These are phyloP conservation scores for Pelosia muscerda DNA, from an alignment of 2,888 invertebrate species.

Conservation along the genomic window DNA sequence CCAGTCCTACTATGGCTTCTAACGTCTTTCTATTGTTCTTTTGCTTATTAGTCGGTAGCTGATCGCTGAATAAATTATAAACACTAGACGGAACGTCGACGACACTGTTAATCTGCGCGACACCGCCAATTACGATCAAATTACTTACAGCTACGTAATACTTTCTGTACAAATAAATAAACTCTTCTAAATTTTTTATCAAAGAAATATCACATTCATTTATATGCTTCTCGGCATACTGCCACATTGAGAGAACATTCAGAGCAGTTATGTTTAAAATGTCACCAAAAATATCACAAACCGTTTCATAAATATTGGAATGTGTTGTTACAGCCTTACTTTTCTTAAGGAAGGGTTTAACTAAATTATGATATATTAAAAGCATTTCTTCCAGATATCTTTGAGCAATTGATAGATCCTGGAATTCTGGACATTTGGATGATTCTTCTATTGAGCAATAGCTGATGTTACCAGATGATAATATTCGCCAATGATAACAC, in stretches of 20 bases:
- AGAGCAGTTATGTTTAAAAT: slow-evolving; percentile 89
- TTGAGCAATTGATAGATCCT: slow-evolving; percentile 88
- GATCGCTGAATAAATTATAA: slow-evolving; percentile 86
- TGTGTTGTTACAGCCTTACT: slow-evolving; percentile 84
- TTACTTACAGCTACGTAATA: slow-evolving; percentile 91
- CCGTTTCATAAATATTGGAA: slow-evolving; percentile 88
- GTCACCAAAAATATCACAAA: slow-evolving; percentile 90
- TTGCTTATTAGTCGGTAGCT: slow-evolving; percentile 84
- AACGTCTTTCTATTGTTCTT: slow-evolving; percentile 85
- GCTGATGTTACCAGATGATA: slow-evolving; percentile 81
- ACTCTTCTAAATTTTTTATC: slow-evolving; percentile 90
- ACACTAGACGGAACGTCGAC: slow-evolving; percentile 88
- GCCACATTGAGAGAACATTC: slow-evolving; percentile 90
- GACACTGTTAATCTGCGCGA: slow-evolving; percentile 88
- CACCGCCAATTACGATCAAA: slow-evolving; percentile 91
- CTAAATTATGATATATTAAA: slow-evolving; percentile 87
- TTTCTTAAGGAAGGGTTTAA: slow-evolving; percentile 89
- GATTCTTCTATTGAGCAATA: slow-evolving; percentile 80
- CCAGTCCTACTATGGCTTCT: slow-evolving; percentile 87
- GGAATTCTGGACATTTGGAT: slow-evolving; percentile 76
- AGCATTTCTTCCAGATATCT: slow-evolving; percentile 90
- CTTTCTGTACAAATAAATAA: slow-evolving; percentile 89
- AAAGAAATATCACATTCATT: slow-evolving; percentile 89
- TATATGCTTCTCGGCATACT: slow-evolving; percentile 89
- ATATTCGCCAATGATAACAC: slow-evolving; percentile 82